A percentile compares a stretch with the other conserved stretches of the same genome.
Evolutionary conservation across 2,888 invertebrate genomes (phyloP).

Genomic region (Cantharis flavilabris): DNA sequence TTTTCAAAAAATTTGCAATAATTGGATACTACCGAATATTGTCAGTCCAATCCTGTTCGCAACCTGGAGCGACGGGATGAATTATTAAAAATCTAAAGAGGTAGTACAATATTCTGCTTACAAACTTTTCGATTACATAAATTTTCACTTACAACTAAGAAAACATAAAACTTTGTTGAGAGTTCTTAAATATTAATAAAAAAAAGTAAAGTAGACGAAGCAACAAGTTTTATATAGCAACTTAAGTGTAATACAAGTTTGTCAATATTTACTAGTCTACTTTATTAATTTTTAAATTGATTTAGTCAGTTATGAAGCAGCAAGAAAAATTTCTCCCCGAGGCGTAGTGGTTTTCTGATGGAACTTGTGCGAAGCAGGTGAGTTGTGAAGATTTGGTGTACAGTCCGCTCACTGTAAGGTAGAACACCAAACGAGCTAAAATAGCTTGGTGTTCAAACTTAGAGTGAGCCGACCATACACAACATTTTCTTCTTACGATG

Average conservation of each 20-base stretch:
- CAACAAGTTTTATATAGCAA: not conserved
- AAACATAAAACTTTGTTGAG: not conserved
- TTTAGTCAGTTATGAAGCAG: not conserved
- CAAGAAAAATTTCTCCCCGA: slow-evolving; percentile 7
- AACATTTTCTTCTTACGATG: slow-evolving; percentile 26
- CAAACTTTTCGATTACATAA: not conserved
- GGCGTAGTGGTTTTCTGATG: slow-evolving; percentile 13
- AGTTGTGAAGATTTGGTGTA: slow-evolving; percentile 49
- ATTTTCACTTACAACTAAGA: not conserved
- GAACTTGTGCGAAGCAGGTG: slow-evolving; percentile 1
- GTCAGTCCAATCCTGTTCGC: not conserved
- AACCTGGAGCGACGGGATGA: not conserved
- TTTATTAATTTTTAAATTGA: not conserved
- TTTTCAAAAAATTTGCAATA: too few species aligned
- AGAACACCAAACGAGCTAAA: slow-evolving; percentile 88
- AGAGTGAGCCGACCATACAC: slow-evolving; percentile 76
- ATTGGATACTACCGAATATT: too few species aligned
- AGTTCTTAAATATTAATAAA: not conserved
- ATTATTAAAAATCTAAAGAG: not conserved
- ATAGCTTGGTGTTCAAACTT: slow-evolving; percentile 92
- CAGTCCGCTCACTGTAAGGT: slow-evolving; percentile 91
- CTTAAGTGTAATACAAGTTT: not conserved
- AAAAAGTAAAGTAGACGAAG: not conserved
- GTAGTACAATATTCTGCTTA: not conserved
- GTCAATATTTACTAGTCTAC: not conserved